These are phyloP conservation scores for Phyllotis vaccarum DNA, from an alignment of 2,797 vertebrate species.

Conservation along the genomic window DNA sequence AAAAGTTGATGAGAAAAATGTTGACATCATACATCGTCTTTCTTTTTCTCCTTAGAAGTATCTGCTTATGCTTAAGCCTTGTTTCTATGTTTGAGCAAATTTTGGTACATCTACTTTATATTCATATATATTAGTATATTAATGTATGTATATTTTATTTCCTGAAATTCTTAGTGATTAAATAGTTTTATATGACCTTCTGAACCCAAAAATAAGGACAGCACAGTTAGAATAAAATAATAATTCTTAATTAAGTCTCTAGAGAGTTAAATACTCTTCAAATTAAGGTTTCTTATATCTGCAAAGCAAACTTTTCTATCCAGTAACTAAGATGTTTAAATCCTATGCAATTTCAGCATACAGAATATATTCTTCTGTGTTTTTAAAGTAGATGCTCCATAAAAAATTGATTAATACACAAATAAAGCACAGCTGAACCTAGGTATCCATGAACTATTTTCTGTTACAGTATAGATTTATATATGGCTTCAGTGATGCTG, in stretches of 20 bases:
- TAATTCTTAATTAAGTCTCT: neutral
- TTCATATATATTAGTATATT: neutral
- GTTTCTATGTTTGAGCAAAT: neutral
- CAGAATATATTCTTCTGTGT: neutral
- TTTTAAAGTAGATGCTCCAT: neutral
- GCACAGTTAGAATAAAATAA: neutral
- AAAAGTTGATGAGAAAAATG: neutral
- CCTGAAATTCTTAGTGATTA: neutral
- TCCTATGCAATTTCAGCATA: neutral
- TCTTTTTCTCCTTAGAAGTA: neutral
- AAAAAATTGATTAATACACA: neutral
- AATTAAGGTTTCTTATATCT: neutral
- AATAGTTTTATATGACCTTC: neutral
- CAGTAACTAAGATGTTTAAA: neutral
- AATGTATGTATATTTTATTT: neutral
- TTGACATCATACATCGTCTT: neutral
- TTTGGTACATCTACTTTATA: neutral
- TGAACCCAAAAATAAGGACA: neutral
- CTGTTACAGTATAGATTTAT: neutral
- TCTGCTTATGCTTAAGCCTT: neutral
- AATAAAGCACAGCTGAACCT: neutral
- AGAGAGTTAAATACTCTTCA: neutral
- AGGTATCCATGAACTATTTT: neutral
- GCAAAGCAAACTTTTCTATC: neutral
- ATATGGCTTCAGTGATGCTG: neutral